A percentile compares a stretch with the other conserved stretches of the same genome.
phyloP scores from a whole-genome alignment of 2,888 invertebrate genomes.

The Buathra laborator region DNA sequence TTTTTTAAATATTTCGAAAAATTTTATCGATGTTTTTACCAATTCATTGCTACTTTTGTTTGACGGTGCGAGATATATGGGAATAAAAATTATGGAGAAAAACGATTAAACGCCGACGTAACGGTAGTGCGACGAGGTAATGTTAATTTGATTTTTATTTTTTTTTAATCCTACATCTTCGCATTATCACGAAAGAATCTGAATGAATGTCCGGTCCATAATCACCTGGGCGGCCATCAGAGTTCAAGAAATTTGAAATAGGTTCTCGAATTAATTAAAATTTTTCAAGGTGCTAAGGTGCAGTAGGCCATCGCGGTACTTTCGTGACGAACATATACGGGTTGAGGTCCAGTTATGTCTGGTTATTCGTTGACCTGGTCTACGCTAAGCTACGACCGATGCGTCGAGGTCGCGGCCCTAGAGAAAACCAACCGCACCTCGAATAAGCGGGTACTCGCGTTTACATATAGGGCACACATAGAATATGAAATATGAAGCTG shows the following conservation, averaged over 20 bases:
- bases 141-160: slow-evolving; percentile 34
- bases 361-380: slow-evolving; percentile 41
- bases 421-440: slow-evolving; percentile 67
- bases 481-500: slow-evolving; percentile 9
- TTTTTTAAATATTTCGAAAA: too few species aligned
- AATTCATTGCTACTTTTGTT: not conserved
- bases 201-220: slow-evolving; percentile 30
- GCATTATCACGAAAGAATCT: not conserved
- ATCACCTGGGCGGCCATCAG: slow-evolving; percentile 34
- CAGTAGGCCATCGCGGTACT: slow-evolving; percentile 55
- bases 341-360: slow-evolving; percentile 29
- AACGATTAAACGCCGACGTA: slow-evolving; percentile 33
- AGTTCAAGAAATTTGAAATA: slow-evolving; percentile 19
- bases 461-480: not conserved
- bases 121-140: slow-evolving; percentile 50
- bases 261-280: slow-evolving; percentile 44
- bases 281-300: slow-evolving; percentile 22
- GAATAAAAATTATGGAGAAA: not conserved
- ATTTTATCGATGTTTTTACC: not conserved
- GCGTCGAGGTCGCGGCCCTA: slow-evolving; percentile 63
- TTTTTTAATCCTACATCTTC: not conserved
- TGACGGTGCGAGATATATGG: not conserved
- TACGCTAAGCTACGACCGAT: slow-evolving; percentile 15
- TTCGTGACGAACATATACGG: slow-evolving; percentile 23
- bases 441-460: slow-evolving; percentile 45